Conservation (phyloP, 2,797 vertebrate genomes). For the Hippopotamyrus pictus region DNA sequence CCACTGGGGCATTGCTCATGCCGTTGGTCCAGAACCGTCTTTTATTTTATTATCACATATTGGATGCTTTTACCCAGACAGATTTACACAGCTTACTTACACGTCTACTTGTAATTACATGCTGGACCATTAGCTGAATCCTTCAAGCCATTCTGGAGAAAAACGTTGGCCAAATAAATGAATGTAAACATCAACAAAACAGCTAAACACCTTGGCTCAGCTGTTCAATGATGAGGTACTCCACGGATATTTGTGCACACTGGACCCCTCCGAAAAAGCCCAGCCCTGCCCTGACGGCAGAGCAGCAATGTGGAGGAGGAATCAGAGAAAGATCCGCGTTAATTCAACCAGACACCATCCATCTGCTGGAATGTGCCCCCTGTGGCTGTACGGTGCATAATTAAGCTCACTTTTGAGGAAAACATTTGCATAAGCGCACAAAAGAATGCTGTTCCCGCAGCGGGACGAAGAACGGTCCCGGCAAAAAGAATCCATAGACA, state of each 20-base stretch:
- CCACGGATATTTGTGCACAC: neutral
- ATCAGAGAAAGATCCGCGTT: constrained; percentile 2
- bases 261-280: neutral
- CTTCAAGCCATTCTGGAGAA: neutral
- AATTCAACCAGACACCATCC: constrained; percentile 29
- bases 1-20: neutral
- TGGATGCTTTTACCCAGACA: neutral
- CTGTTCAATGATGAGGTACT: neutral
- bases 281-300: neutral
- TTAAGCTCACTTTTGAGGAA: constrained; percentile 27
- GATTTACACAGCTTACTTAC: neutral
- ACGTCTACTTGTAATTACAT: neutral
- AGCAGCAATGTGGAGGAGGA: neutral
- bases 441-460: constrained; percentile 19
- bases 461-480: neutral
- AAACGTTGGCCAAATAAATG: neutral
- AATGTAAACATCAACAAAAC: neutral
- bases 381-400: constrained; percentile 23
- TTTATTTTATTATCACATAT: neutral
- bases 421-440: constrained; percentile 24
- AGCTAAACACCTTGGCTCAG: neutral
- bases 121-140: neutral
- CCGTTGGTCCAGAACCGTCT: neutral
- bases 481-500: neutral
- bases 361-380: constrained; percentile 27